Conservation (phyloP, 2,888 invertebrate species). For the Petrolisthes manimaculis region DNA sequence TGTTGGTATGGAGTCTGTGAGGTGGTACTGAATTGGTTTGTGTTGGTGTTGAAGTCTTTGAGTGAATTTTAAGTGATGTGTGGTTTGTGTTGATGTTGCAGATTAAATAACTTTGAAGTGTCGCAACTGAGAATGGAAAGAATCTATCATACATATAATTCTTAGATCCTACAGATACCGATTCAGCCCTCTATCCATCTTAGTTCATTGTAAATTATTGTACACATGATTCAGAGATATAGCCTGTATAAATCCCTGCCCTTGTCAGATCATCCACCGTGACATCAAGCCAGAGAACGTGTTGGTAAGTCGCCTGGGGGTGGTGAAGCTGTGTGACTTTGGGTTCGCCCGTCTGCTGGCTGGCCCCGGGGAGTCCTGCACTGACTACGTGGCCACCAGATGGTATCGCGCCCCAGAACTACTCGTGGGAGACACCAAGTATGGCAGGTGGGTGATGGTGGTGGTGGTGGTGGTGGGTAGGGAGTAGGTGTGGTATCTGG, state of each 20-base stretch:
- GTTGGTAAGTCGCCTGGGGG: constrained; percentile 82
- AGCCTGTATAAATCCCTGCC: background rate
- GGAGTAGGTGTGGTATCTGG: too few species aligned
- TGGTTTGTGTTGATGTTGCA: too few species aligned
- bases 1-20: background rate
- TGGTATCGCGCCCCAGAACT: constrained; percentile 92
- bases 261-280: constrained; percentile 82
- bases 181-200: too few species aligned
- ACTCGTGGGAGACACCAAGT: constrained; percentile 80
- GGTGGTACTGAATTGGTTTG: background rate
- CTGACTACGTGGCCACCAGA: constrained; percentile 90
- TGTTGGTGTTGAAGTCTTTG: background rate
- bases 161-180: too few species aligned
- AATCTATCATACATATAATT: too few species aligned
- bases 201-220: too few species aligned
- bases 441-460: constrained; percentile 77
- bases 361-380: constrained; percentile 80
- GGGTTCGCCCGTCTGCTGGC: constrained; percentile 85
- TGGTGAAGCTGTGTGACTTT: constrained; percentile 91
- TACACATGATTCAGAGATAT: too few species aligned
- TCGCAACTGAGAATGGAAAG: too few species aligned
- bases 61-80: too few species aligned
- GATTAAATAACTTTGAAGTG: too few species aligned
- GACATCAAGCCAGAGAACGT: constrained; percentile 93
- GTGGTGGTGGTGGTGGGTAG: too few species aligned